A percentile compares a stretch with the other conserved stretches of the same genome.
Conservation (phyloP, 2,888 invertebrate species). For the Achlya flavicornis region DNA sequence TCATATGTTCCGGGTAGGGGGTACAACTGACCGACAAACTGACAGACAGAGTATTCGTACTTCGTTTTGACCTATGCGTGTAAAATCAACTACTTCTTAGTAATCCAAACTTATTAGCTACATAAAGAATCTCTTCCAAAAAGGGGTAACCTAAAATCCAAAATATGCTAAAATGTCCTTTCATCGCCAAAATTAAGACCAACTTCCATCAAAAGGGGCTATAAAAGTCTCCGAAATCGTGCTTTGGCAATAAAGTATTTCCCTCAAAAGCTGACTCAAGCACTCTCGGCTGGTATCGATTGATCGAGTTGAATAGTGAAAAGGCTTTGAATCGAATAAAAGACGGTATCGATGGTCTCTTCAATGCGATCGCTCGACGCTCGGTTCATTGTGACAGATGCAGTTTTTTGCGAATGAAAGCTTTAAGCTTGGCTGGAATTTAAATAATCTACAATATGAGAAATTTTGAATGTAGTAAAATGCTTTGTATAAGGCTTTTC, state of each 20-base stretch:
- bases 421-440: slow-evolving; percentile 30
- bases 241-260: slow-evolving; percentile 32
- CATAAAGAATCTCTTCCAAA: neutral
- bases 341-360: slow-evolving; percentile 33
- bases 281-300: slow-evolving; percentile 32
- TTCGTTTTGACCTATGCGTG: no score
- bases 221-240: slow-evolving; percentile 27
- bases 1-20: no score
- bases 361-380: slow-evolving; percentile 28
- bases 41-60: no score
- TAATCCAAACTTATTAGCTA: neutral
- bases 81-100: no score
- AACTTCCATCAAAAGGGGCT: slow-evolving; percentile 30
- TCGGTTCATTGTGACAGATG: slow-evolving; percentile 40
- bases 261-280: slow-evolving; percentile 35
- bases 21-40: no score
- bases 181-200: slow-evolving; percentile 19
- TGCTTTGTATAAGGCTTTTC: no score
- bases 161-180: slow-evolving; percentile 1
- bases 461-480: no score
- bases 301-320: slow-evolving; percentile 31
- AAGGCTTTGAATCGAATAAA: slow-evolving; percentile 42
- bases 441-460: slow-evolving; percentile 29
- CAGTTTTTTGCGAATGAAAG: slow-evolving; percentile 33
- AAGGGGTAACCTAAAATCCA: neutral